These are phyloP conservation scores for Megaceryle maxima DNA, from an alignment of 2,113 vertebrate genomes.

Conservation along the genomic window DNA sequence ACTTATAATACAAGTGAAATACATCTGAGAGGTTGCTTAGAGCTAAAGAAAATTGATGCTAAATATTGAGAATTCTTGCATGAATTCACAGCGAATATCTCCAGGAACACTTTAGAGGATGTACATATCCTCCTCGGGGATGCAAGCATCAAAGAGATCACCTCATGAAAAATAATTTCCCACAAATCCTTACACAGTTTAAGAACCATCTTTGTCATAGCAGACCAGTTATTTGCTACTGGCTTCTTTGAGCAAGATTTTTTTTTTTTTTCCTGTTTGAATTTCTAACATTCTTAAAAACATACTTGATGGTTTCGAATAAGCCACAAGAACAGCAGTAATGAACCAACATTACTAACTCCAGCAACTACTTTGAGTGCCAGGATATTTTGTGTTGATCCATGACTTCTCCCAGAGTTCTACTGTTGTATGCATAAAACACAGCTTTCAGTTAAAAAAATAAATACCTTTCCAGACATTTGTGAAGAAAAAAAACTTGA, in stretches of 20 bases:
- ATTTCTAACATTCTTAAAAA: not conserved
- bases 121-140: not conserved
- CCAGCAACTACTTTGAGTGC: not conserved
- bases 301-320: not conserved
- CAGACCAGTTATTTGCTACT: not conserved
- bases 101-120: not conserved
- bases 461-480: not conserved
- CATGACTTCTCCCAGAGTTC: not conserved
- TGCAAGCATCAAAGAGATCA: not conserved
- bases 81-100: constrained; percentile 1
- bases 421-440: not conserved
- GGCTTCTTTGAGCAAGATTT: not conserved
- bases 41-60: constrained; percentile 2
- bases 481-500: not conserved
- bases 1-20: too few species aligned
- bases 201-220: not conserved
- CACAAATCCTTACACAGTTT: not conserved
- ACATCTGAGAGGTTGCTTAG: not conserved
- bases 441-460: constrained; percentile 8
- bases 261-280: not conserved
- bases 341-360: not conserved
- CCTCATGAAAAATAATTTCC: constrained; percentile 15
- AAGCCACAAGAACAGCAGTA: not conserved
- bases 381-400: not conserved
- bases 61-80: constrained; percentile 17